phyloP scores from a whole-genome alignment of 1,140 invertebrate genomes.

The Vollenhovia emeryi region DNA sequence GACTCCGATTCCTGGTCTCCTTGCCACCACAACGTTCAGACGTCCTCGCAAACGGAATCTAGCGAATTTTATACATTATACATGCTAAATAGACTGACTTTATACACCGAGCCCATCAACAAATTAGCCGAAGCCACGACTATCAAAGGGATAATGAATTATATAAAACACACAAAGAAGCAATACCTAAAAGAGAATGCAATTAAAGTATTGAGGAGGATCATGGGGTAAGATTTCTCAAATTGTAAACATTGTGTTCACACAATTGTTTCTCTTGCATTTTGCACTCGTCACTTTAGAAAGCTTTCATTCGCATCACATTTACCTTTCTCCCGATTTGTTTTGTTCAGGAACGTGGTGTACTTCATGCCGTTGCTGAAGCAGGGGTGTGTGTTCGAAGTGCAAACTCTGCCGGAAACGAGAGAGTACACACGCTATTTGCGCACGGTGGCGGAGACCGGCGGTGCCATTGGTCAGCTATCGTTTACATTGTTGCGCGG shows the following conservation, averaged over 20 bases:
- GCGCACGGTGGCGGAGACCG: slow-evolving; percentile 75
- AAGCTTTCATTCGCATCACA: not conserved
- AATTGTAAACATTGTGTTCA: not conserved
- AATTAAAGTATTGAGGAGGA: slow-evolving; percentile 75
- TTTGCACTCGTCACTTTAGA: not conserved
- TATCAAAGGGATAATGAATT: slow-evolving; percentile 78
- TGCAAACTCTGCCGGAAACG: slow-evolving; percentile 74
- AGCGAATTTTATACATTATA: slow-evolving; percentile 71
- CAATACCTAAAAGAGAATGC: slow-evolving; percentile 72
- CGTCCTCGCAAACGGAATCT: slow-evolving; percentile 22
- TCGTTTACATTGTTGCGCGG: slow-evolving; percentile 76
- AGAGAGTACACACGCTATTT: slow-evolving; percentile 75
- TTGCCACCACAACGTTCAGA: slow-evolving; percentile 53
- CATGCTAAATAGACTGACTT: slow-evolving; percentile 76
- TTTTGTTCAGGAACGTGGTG: slow-evolving; percentile 72
- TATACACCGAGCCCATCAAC: slow-evolving; percentile 75
- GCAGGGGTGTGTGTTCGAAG: slow-evolving; percentile 82
- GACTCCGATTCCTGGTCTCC: slow-evolving; percentile 49
- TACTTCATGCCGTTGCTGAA: slow-evolving; percentile 81
- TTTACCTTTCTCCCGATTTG: not conserved
- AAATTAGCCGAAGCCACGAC: slow-evolving; percentile 77
- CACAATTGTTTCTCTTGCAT: not conserved
- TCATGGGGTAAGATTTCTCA: slow-evolving; percentile 72
- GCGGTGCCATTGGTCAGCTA: slow-evolving; percentile 79
- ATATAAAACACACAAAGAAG: slow-evolving; percentile 75